Evolutionary conservation across 2,888 invertebrate species (phyloP), one percentile per base, ranked within the genome.

Genomic region (Drosophila borborema): DNA sequence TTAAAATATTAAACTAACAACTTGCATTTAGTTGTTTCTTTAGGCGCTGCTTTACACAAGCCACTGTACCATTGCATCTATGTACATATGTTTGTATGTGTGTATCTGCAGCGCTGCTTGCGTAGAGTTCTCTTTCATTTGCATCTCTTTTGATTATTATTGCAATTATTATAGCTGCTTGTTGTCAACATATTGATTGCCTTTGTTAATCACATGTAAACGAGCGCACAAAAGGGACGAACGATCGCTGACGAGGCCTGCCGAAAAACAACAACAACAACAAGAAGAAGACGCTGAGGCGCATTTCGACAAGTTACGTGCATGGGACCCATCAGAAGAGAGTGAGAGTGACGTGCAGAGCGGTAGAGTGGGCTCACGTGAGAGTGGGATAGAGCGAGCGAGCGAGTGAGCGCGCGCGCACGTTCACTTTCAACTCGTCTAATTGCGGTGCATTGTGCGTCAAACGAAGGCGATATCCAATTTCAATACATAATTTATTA

Each of bases 121-220:
- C 23, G 16, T 16, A 28, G 28, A 12, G n/a, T 56, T 34, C 18
- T 3, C 43, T 34, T 46, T 53, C 36, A 18, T 23, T 38, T 36
- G 31, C 38, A 34, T 34, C 18, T 49, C 20, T 48, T 48, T 49
- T 59, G 45, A 61, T 66, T 77, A 76, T 69, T 71, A 51, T 48
- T 71, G 71, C 68, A 80, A 82, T 85, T 77, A 85, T 82, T 59
- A 82, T 48, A 63, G 63, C 58, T 41, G 67, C 75, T 78, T 74
- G 75, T 80, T 76, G 86, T 80, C 85, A 85, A 87, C 85, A 84
- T 74, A 82, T 86, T 88, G 82, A 80, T 79, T 80, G 72, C 65
- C 82, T 36, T 64, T 61, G 66, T 64, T 60, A 68, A 74, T 65
- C 68, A 70, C 61, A 68, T 82, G 82, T 55, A 59, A 71, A 65